These are phyloP conservation scores for Novumbra hubbsi DNA, from an alignment of 2,797 vertebrate species.

Conservation along the genomic window DNA sequence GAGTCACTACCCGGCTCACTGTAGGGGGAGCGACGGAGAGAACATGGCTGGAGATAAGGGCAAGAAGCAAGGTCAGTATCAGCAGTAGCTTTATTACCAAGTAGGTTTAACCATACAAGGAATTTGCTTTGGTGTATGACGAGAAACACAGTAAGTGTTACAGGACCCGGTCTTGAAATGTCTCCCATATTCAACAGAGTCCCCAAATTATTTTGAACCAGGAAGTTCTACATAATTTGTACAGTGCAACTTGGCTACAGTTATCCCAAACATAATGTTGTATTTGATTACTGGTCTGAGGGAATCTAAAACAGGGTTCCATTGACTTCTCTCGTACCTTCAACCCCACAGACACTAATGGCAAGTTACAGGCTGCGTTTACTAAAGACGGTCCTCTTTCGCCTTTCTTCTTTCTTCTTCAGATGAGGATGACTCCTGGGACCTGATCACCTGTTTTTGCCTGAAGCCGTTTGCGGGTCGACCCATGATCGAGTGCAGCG, in stretches of 20 bases:
- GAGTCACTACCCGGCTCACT: too few relatives aligned
- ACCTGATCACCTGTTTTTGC: constrained; percentile 58
- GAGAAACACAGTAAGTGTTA: too few relatives aligned
- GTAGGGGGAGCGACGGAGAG: constrained; percentile 3
- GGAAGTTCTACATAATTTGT: too few relatives aligned
- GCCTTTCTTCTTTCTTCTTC: constrained; percentile 5
- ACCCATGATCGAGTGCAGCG: constrained; percentile 56
- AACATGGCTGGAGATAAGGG: constrained; percentile 11
- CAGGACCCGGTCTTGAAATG: background rate
- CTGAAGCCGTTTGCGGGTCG: constrained; percentile 59
- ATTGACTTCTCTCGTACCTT: background rate
- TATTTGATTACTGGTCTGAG: background rate
- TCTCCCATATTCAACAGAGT: background rate
- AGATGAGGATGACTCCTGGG: constrained; percentile 57
- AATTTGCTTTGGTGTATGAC: too few relatives aligned
- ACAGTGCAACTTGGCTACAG: too few relatives aligned
- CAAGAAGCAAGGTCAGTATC: constrained; percentile 35
- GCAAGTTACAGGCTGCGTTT: background rate
- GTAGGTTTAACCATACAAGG: too few relatives aligned
- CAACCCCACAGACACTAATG: background rate
- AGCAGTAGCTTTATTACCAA: too few relatives aligned
- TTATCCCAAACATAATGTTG: background rate
- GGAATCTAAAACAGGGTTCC: background rate
- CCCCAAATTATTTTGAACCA: background rate
- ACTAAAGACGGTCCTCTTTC: background rate